A percentile compares a stretch with the other conserved stretches of the same genome.
phyloP scores from a whole-genome alignment of 1,140 invertebrate species.

The Drosophila gunungcola region DNA sequence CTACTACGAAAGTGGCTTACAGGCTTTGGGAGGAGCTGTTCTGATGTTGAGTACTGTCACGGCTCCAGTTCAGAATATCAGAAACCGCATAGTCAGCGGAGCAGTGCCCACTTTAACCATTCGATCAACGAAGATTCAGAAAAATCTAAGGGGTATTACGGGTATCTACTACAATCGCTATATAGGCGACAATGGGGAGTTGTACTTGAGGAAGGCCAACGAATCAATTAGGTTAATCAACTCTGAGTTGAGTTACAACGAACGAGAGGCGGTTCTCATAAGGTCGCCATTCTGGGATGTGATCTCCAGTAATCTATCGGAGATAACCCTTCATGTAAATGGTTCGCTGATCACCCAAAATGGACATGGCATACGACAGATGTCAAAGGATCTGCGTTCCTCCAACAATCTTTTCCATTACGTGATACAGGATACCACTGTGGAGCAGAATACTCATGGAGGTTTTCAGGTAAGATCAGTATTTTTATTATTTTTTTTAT shows the following conservation, averaged over 20 bases:
- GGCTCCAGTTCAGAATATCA: constrained; percentile 89
- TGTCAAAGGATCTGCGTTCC: constrained; percentile 94
- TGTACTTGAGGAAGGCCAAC: constrained; percentile 94
- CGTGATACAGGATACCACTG: constrained; percentile 93
- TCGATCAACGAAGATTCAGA: constrained; percentile 90
- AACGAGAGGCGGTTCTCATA: constrained; percentile 91
- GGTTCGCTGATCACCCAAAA: constrained; percentile 93
- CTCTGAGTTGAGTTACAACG: constrained; percentile 92
- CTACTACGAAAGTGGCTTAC: constrained; percentile 92
- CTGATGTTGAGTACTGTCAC: constrained; percentile 92
- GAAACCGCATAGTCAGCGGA: constrained; percentile 90
- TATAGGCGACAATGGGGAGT: constrained; percentile 92
- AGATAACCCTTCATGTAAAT: constrained; percentile 94
- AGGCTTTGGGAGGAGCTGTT: constrained; percentile 92
- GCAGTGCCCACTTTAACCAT: constrained; percentile 91
- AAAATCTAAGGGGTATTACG: constrained; percentile 92
- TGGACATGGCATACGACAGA: constrained; percentile 93
- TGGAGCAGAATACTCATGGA: constrained; percentile 92
- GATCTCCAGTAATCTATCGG: constrained; percentile 92
- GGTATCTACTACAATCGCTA: constrained; percentile 96
- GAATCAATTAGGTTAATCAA: constrained; percentile 92
- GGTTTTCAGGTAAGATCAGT: constrained; percentile 88
- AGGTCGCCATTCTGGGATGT: constrained; percentile 94
- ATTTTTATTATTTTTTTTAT: neutral
- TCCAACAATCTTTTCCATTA: constrained; percentile 98